These are phyloP conservation scores for Physella acuta DNA, from an alignment of 1,140 invertebrate genomes.

Conservation along the genomic window DNA sequence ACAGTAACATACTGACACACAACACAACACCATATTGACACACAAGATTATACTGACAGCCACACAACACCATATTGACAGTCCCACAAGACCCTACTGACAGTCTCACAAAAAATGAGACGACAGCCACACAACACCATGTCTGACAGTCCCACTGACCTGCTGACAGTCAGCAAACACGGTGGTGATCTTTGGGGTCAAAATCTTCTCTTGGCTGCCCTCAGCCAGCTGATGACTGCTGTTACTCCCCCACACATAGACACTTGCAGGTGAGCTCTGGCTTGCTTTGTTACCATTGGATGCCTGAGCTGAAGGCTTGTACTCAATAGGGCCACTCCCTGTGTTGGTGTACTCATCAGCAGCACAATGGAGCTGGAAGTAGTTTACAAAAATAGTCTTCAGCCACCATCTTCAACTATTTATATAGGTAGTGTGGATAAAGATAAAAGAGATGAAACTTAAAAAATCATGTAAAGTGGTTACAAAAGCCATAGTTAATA, in stretches of 20 bases:
- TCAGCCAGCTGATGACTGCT: slow-evolving; percentile 71
- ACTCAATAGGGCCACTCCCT: slow-evolving; percentile 40
- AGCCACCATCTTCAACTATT: not conserved
- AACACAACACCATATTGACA: too few species aligned
- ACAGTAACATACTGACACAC: too few species aligned
- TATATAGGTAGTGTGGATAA: not conserved
- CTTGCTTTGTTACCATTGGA: not conserved
- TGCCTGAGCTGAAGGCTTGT: not conserved
- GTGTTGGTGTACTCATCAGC: slow-evolving; percentile 60
- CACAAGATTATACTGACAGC: too few species aligned
- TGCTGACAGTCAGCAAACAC: slow-evolving; percentile 66
- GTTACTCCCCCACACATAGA: slow-evolving; percentile 73
- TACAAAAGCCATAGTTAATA: too few species aligned
- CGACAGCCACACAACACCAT: too few species aligned
- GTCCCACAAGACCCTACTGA: too few species aligned
- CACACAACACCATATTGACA: too few species aligned
- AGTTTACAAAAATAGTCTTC: not conserved
- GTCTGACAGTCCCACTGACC: slow-evolving; percentile 50
- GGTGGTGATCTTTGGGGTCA: slow-evolving; percentile 65
- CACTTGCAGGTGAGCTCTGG: slow-evolving; percentile 51
- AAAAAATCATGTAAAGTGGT: too few species aligned
- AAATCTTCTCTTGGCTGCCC: slow-evolving; percentile 67
- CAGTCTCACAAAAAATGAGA: too few species aligned
- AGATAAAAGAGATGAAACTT: not conserved
- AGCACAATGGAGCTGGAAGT: slow-evolving; percentile 57